A percentile compares a stretch with the other conserved stretches of the same genome.
These are phyloP conservation scores for Semaprochilodus insignis DNA, from an alignment of 2,797 vertebrate species.

Conservation along the genomic window DNA sequence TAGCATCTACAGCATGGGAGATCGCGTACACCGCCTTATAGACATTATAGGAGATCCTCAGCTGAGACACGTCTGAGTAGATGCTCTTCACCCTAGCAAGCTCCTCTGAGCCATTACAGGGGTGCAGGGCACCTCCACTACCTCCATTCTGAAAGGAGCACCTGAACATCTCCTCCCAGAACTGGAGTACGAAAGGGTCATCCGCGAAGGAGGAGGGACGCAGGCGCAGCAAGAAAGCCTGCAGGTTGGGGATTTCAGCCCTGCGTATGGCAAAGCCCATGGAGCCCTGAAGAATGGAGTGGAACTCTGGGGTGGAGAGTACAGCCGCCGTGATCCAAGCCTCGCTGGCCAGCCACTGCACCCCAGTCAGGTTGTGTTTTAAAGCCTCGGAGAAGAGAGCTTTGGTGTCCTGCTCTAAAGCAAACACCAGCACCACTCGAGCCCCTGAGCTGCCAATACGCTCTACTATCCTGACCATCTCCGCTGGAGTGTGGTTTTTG, in stretches of 20 bases:
- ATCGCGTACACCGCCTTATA: constrained; percentile 82
- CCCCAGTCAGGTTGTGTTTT: constrained; percentile 75
- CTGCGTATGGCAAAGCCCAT: constrained; percentile 82
- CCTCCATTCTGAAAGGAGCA: constrained; percentile 66
- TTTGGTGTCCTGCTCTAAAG: constrained; percentile 81
- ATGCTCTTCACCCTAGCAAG: constrained; percentile 73
- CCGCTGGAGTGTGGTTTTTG: constrained; percentile 71
- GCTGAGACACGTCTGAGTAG: constrained; percentile 83
- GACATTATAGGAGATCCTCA: constrained; percentile 85
- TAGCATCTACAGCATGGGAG: constrained; percentile 72
- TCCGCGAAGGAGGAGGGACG: constrained; percentile 66
- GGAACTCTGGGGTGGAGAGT: constrained; percentile 75
- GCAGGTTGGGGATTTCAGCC: constrained; percentile 75
- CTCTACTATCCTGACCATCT: constrained; percentile 74
- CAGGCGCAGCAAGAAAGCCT: constrained; percentile 77
- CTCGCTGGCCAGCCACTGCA: constrained; percentile 85
- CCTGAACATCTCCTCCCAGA: constrained; percentile 82
- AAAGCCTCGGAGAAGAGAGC: constrained; percentile 77
- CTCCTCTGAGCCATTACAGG: constrained; percentile 76
- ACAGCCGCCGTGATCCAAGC: constrained; percentile 85
- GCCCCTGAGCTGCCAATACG: constrained; percentile 73
- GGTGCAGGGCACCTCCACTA: constrained; percentile 52
- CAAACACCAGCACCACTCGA: constrained; percentile 80
- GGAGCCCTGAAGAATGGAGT: constrained; percentile 77
- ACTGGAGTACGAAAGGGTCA: constrained; percentile 76